phyloP scores from a whole-genome alignment of 2,888 invertebrate species.

The Meiosimyza platycephala region DNA sequence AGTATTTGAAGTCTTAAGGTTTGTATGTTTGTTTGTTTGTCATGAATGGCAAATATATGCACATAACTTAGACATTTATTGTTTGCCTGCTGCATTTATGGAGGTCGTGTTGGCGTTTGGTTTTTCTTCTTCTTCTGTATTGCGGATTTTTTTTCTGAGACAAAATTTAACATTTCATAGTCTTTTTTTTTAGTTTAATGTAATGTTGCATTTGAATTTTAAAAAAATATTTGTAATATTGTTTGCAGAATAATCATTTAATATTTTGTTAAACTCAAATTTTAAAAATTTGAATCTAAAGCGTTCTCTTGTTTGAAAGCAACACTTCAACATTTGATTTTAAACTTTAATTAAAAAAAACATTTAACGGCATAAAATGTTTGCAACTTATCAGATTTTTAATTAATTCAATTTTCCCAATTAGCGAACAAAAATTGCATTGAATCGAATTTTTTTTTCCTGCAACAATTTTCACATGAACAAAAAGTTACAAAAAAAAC shows the following conservation, averaged over 20 bases:
- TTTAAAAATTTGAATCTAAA: constrained; percentile 10
- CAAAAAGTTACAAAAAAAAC: background rate
- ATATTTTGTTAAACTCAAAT: constrained; percentile 1
- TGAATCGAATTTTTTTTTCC: too few species aligned
- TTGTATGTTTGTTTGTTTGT: constrained; percentile 7
- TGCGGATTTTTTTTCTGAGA: background rate
- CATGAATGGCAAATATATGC: constrained; percentile 26
- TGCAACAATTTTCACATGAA: too few species aligned
- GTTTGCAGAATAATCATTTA: too few species aligned
- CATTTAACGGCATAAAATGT: background rate
- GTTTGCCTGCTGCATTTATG: constrained; percentile 21
- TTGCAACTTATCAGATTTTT: constrained; percentile 33
- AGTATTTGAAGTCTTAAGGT: constrained; percentile 6
- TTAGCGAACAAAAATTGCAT: constrained; percentile 14
- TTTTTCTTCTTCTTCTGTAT: background rate
- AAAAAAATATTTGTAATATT: background rate
- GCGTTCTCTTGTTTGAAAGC: too few species aligned
- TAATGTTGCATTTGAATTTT: background rate
- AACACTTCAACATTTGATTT: too few species aligned
- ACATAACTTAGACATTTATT: constrained; percentile 36
- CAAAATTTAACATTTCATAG: background rate
- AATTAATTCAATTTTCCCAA: constrained; percentile 35
- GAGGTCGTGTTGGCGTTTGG: constrained; percentile 29
- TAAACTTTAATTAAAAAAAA: too few species aligned
- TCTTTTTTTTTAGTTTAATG: background rate